Base-by-base conservation (phyloP, 1,140 invertebrate genomes). In the Caerostris darwini region DNA sequence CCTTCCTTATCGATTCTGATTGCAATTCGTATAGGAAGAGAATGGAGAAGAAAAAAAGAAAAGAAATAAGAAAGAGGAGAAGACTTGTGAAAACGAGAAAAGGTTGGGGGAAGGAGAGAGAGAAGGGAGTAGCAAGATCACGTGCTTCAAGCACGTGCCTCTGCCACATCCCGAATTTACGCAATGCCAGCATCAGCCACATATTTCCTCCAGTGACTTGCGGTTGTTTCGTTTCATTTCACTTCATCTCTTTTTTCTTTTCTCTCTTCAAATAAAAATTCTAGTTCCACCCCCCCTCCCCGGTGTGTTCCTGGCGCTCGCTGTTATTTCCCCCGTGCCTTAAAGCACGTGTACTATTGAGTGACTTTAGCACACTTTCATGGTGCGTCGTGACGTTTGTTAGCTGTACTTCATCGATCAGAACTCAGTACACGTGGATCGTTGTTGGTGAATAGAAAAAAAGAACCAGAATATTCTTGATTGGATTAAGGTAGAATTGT, bases 331-430 rank as follows among this genome's bases (percentile, higher is more conserved):
- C n/a, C 57, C 34, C 19, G 3, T 59, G 85, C 57, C 58, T 87
- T n/a, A 61, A 14, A 59, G 59, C 85, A 87, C 85, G 85, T 87
- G 85, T 8, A 87, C 8, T 61, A 59, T 87, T 34, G 85, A 12
- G 58, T 87, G 85, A 87, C 58, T 34, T 34, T 34, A 34, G 85
- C 34, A 64, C 64, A 19, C 56, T 64, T 50, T 87, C 17, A 61
- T 34, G 7, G 34, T 77, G 34, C 34, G 34, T 53, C 34, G 19
- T 19, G 57, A 19, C 3, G 56, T 1, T 57, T 85, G 34, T 85
- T 57, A 57, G n/a, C 61, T 12, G 71, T 53, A 10, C 19, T 77
- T 10, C 12, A 12, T 34, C 19, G 10, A 77, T 77, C 71, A 34
- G 34, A 7, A 77, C 34, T 8, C 50, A 3, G 4, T 5, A 19